These are phyloP conservation scores for Melanogrammus aeglefinus DNA, from an alignment of 2,797 vertebrate genomes.

Conservation along the genomic window DNA sequence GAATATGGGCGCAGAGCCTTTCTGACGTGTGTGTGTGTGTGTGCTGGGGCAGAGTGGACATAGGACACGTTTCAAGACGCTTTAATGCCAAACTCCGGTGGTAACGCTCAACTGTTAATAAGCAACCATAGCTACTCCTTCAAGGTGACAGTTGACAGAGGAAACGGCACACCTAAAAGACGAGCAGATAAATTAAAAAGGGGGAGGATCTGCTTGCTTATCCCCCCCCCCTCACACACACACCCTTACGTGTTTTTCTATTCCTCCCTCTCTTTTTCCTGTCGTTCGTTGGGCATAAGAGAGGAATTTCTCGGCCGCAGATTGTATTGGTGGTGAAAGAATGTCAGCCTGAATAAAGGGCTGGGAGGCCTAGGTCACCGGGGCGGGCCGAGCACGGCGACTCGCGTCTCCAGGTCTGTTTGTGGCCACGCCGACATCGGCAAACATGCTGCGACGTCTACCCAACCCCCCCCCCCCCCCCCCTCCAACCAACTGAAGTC, in stretches of 20 bases:
- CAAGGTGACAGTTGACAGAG: slow-evolving; percentile 81
- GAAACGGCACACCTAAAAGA: slow-evolving; percentile 88
- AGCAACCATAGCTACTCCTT: slow-evolving; percentile 85
- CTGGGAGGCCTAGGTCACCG: slow-evolving; percentile 80
- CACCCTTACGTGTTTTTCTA: slow-evolving; percentile 27
- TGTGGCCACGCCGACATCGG: slow-evolving; percentile 75
- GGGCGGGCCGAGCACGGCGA: slow-evolving; percentile 62
- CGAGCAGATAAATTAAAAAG: slow-evolving; percentile 68
- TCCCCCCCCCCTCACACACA: slow-evolving; percentile 66
- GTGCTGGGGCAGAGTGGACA: slow-evolving; percentile 10
- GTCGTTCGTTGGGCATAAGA: slow-evolving; percentile 47
- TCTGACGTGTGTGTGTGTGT: background rate
- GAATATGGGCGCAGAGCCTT: slow-evolving; percentile 66
- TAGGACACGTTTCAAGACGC: slow-evolving; percentile 64
- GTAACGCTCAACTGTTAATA: slow-evolving; percentile 80
- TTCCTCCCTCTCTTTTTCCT: slow-evolving; percentile 31
- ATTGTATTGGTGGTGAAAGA: slow-evolving; percentile 97
- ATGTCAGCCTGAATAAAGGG: slow-evolving; percentile 96
- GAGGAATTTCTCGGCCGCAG: slow-evolving; percentile 88
- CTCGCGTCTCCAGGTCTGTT: slow-evolving; percentile 75
- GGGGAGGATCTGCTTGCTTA: slow-evolving; percentile 43
- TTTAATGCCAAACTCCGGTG: slow-evolving; percentile 69
- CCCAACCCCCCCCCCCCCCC: slow-evolving; percentile 42
- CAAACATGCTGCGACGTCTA: slow-evolving; percentile 81
- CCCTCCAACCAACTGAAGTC: slow-evolving; percentile 53